phyloP scores from a whole-genome alignment of 2,797 vertebrate genomes.

The Phrynocephalus guinanensis region DNA sequence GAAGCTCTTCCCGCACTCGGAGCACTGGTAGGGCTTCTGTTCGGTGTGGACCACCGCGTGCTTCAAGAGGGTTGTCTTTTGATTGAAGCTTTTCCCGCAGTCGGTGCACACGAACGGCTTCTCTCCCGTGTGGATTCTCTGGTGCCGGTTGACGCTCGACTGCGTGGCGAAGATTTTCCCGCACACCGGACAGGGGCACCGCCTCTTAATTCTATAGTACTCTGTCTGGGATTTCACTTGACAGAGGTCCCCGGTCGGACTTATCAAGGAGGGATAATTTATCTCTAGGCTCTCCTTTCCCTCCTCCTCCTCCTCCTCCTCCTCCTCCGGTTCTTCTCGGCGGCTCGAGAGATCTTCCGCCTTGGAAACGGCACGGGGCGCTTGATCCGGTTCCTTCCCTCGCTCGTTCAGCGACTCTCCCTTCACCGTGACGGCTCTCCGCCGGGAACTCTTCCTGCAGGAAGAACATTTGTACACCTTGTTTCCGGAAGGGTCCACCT shows the following conservation, averaged over 20 bases:
- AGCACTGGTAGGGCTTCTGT: slow-evolving; percentile 22
- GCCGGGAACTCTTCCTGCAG: slow-evolving; percentile 15
- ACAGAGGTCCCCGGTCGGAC: background rate
- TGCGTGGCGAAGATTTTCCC: slow-evolving; percentile 30
- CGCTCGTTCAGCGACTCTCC: background rate
- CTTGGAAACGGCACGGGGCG: background rate
- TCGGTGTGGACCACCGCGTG: slow-evolving; percentile 11
- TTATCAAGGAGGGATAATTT: too few relatives aligned
- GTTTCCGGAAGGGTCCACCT: background rate
- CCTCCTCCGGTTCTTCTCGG: background rate
- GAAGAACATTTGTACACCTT: slow-evolving; percentile 8
- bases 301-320: background rate
- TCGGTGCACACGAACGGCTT: slow-evolving; percentile 21
- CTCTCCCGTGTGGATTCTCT: slow-evolving; percentile 33
- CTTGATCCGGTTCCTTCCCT: background rate
- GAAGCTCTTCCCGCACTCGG: slow-evolving; percentile 24
- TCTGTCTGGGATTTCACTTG: background rate
- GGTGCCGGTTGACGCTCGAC: slow-evolving; percentile 25
- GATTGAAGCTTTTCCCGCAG: slow-evolving; percentile 32
- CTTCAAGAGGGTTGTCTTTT: slow-evolving; percentile 15
- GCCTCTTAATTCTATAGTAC: background rate
- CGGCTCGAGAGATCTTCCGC: background rate
- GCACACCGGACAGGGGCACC: background rate
- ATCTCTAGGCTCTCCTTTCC: background rate
- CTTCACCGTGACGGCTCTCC: background rate